A percentile compares a stretch with the other conserved stretches of the same genome.
phyloP scores from a whole-genome alignment of 2,888 invertebrate species.

The Physocephala rufipes region DNA sequence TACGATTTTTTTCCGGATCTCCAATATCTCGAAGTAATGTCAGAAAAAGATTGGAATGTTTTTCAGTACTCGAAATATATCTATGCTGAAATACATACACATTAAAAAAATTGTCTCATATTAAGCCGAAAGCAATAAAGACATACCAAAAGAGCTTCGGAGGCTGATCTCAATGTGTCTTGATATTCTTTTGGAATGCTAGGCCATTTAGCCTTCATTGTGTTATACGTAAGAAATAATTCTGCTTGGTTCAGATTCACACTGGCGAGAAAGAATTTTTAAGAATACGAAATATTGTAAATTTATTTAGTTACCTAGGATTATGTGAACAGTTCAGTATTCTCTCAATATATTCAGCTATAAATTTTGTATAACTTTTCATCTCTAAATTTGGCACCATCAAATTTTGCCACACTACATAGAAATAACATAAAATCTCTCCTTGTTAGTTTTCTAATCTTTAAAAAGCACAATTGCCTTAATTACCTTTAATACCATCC shows the following conservation, averaged over 20 bases:
- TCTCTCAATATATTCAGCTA: constrained; percentile 70
- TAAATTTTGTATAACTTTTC: constrained; percentile 75
- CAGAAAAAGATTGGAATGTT: constrained; percentile 59
- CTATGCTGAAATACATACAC: constrained; percentile 49
- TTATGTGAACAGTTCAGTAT: constrained; percentile 49
- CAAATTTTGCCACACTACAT: constrained; percentile 77
- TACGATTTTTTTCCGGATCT: constrained; percentile 43
- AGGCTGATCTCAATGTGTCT: constrained; percentile 54
- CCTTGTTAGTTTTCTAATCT: constrained; percentile 6
- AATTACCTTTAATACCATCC: constrained; percentile 74
- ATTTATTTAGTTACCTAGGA: constrained; percentile 44
- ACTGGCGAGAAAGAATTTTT: constrained; percentile 35
- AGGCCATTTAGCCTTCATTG: constrained; percentile 50
- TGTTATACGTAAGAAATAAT: constrained; percentile 57
- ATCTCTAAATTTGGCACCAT: constrained; percentile 78
- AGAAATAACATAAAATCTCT: neutral
- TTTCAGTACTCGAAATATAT: constrained; percentile 56
- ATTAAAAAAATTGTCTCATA: neutral
- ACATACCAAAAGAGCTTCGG: constrained; percentile 56
- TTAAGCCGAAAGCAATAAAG: neutral
- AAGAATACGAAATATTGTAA: neutral
- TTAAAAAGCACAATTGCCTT: neutral
- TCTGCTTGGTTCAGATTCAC: constrained; percentile 52
- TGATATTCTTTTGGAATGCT: constrained; percentile 57
- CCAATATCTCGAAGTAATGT: constrained; percentile 57